Conservation (phyloP, 2,113 vertebrate genomes). For the Acrocephalus arundinaceus region DNA sequence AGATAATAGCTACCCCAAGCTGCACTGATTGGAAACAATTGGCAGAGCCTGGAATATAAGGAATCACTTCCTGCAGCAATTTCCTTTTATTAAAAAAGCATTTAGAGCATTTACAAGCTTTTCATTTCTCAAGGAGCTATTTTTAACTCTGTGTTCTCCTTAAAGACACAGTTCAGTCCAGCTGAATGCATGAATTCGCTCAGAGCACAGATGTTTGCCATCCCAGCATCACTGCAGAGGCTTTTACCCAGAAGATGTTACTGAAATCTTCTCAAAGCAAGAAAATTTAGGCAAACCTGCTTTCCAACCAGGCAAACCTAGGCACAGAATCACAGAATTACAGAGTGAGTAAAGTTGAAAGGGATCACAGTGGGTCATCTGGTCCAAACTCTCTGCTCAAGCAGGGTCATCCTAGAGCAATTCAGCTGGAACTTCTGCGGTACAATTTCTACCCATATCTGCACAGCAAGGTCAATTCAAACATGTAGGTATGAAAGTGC, state of each 20-base stretch:
- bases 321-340: background rate
- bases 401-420: background rate
- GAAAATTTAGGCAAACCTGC: background rate
- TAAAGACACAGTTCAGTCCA: background rate
- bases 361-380: background rate
- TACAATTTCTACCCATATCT: background rate
- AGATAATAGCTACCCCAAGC: constrained; percentile 21
- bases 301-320: background rate
- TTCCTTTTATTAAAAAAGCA: constrained; percentile 56
- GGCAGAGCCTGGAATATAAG: constrained; percentile 51
- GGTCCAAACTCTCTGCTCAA: background rate
- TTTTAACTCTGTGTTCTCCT: constrained; percentile 31
- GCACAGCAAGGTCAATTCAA: background rate
- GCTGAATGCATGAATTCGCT: background rate
- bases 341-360: background rate
- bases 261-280: background rate
- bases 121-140: constrained; percentile 17
- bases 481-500: background rate
- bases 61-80: constrained; percentile 56
- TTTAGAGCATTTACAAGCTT: constrained; percentile 40
- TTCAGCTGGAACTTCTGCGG: background rate
- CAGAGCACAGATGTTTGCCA: background rate
- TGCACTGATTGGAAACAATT: constrained; percentile 44
- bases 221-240: background rate
- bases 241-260: background rate